Evolutionary conservation across 2,113 vertebrate species (phyloP), one percentile per base, ranked within the genome.

Genomic region (Leptobrachium leishanense): DNA sequence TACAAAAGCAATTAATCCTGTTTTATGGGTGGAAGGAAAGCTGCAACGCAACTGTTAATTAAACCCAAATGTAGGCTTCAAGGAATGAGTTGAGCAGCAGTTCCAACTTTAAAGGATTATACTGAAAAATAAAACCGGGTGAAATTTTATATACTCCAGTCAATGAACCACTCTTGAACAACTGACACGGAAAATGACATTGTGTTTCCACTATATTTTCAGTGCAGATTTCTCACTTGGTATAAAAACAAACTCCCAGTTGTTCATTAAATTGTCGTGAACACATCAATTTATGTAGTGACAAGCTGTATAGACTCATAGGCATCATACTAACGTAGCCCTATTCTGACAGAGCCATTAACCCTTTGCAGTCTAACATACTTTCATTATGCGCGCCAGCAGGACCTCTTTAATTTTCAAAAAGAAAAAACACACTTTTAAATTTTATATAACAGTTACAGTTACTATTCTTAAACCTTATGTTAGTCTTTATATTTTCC

Each of bases 1-100:
- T 70, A 79, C 71, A 59, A 72, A 79, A 72, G 62, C 70, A 46
- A 79, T 79, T 79, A 79, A 79, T 73, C 77, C 77, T 73, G 65
- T 31, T 72, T 73, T 79, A 78, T 78, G 71, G 76, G 77, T 65
- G 73, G 70, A 66, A 70, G 10, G 77, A 79, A 66, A 72, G 67
- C 13, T 66, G 77, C 77, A 68, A 55, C 72, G 57, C 43, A 72
- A 72, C 54, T 79, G 57, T 72, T 73, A 80, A 80, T 80, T 73
- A 80, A 73, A 74, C 20, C 15, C 3, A 40, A 31, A 74, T 74
- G 77, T 62, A 55, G 77, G 53, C 62, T 73, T 65, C 54, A 31
- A 43, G 69, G 39, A 72, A 20, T 7, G 2, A 20, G 59, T 59
- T 54, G 44, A 41, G 44, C 43, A 2, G 66, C 42, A 69, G 66